Evolutionary conservation across 2,113 vertebrate genomes (phyloP).

Genomic region (Myrmophylax atrothorax): DNA sequence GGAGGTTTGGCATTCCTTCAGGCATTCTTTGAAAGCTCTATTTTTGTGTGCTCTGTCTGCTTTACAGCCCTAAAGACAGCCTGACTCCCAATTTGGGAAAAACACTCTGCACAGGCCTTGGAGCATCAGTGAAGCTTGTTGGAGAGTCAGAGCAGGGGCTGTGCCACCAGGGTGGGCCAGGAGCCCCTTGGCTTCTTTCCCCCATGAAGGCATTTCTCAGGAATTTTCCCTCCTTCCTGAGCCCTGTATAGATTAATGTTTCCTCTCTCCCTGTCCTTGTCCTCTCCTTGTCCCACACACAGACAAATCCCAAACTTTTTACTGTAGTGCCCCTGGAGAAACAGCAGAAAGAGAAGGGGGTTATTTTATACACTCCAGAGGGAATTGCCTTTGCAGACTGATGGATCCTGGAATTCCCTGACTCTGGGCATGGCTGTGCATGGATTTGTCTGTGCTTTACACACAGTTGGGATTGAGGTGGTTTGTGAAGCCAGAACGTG

Average conservation of each 20-base stretch:
- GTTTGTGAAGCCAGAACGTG: background rate
- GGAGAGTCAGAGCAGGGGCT: background rate
- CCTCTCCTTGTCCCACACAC: background rate
- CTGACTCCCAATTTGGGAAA: conserved; percentile 57
- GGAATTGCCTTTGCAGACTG: conserved; percentile 40
- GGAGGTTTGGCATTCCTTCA: conserved; percentile 28
- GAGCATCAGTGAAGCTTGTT: background rate
- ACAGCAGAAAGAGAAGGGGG: background rate
- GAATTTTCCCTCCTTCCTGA: background rate
- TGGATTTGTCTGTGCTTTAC: background rate
- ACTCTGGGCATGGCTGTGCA: background rate
- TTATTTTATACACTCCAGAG: background rate
- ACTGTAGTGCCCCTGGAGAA: background rate
- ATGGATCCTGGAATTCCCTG: background rate
- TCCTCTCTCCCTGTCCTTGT: background rate
- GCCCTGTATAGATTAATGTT: background rate
- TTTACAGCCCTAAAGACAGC: conserved; percentile 35
- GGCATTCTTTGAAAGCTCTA: conserved; percentile 50
- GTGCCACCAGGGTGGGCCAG: background rate
- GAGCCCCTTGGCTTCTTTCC: background rate
- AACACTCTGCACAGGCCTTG: background rate
- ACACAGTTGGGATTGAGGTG: background rate
- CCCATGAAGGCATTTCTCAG: background rate
- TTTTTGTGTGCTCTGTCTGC: conserved; percentile 58
- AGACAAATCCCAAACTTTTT: background rate